Evolutionary conservation across 2,888 invertebrate genomes (phyloP).

Genomic region (Aphidius colemani): DNA sequence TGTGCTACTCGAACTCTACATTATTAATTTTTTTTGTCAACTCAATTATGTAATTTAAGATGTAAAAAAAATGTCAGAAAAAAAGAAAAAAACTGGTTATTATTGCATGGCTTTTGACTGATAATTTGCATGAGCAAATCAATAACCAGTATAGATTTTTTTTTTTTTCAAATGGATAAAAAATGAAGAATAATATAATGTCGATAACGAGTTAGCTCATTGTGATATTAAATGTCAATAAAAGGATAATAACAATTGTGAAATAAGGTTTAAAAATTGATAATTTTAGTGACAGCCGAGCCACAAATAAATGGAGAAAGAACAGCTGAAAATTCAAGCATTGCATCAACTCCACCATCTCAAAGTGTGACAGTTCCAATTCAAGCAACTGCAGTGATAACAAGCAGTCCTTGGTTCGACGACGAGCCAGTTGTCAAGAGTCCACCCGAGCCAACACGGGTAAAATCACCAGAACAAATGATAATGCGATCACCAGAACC

Average conservation of each 20-base stretch:
- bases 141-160: neutral
- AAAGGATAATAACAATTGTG: slow-evolving; percentile 25
- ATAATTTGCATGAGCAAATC: slow-evolving; percentile 25
- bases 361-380: slow-evolving; percentile 61
- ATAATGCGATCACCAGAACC: slow-evolving; percentile 92
- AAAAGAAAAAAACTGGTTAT: slow-evolving; percentile 22
- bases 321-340: slow-evolving; percentile 49
- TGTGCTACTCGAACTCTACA: slow-evolving; percentile 36
- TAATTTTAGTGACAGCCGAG: slow-evolving; percentile 57
- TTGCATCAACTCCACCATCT: slow-evolving; percentile 61
- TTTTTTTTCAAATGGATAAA: no score
- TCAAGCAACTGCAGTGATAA: slow-evolving; percentile 70
- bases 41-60: neutral
- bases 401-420: slow-evolving; percentile 57
- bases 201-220: slow-evolving; percentile 35
- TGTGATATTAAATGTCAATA: slow-evolving; percentile 12
- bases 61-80: slow-evolving; percentile 1
- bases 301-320: slow-evolving; percentile 54
- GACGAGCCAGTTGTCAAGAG: slow-evolving; percentile 83
- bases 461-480: slow-evolving; percentile 91
- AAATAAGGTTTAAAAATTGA: slow-evolving; percentile 44
- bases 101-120: slow-evolving; percentile 32
- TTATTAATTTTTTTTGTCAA: slow-evolving; percentile 7
- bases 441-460: slow-evolving; percentile 89
- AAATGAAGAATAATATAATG: slow-evolving; percentile 5